These are phyloP conservation scores for Polypterus bichir DNA, from an alignment of 2,113 vertebrate genomes.

Conservation along the genomic window DNA sequence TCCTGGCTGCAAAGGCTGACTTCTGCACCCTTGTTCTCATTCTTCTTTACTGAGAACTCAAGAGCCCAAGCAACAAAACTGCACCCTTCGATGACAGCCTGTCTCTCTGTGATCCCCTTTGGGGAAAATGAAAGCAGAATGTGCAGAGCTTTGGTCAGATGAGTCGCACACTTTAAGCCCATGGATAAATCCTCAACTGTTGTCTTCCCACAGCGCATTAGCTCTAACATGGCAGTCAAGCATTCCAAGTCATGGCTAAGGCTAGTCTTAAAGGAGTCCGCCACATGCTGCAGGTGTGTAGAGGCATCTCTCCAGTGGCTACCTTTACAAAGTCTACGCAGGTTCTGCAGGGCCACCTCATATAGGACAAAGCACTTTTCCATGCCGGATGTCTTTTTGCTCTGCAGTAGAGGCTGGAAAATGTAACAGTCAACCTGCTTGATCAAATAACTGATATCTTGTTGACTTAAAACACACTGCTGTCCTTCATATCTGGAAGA, in stretches of 20 bases:
- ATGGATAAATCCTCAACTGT: conserved; percentile 29
- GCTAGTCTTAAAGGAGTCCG: conserved; percentile 13
- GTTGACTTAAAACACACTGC: conserved; percentile 21
- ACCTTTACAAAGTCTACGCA: conserved; percentile 53
- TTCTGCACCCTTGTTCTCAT: conserved; percentile 22
- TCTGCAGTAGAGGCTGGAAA: conserved; percentile 20
- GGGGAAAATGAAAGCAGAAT: conserved; percentile 32
- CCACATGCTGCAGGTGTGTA: conserved; percentile 21
- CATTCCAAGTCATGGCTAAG: not conserved
- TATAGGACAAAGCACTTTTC: conserved; percentile 23
- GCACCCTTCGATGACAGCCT: conserved; percentile 52
- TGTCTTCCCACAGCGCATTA: conserved; percentile 36
- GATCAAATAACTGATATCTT: conserved; percentile 45
- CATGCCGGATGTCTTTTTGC: too few relatives aligned
- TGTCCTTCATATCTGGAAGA: conserved; percentile 43
- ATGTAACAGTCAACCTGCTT: conserved; percentile 30
- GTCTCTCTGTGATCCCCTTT: conserved; percentile 22
- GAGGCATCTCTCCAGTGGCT: conserved; percentile 27
- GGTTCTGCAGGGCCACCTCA: conserved; percentile 50
- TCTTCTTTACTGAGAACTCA: conserved; percentile 18
- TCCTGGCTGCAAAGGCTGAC: conserved; percentile 23
- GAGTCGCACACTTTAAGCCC: not conserved
- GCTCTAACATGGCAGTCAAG: conserved; percentile 18
- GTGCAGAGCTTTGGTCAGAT: conserved; percentile 40
- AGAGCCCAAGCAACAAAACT: conserved; percentile 50